Base-by-base conservation (phyloP, 1,140 invertebrate species). In the Platyscapa corneri region DNA sequence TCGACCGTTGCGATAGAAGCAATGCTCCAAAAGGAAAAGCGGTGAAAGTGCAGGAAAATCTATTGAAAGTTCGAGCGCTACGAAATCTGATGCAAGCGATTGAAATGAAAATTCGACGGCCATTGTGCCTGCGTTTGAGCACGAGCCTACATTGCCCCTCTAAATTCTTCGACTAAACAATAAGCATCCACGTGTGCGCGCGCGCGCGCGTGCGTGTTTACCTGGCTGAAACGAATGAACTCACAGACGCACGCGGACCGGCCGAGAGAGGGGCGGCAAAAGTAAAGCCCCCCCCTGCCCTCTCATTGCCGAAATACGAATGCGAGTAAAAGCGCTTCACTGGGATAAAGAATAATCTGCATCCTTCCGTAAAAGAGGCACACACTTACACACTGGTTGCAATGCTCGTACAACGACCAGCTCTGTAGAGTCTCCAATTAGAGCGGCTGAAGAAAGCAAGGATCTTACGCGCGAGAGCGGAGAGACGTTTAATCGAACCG, bases 61-160 rank as follows among this genome's bases (percentile, higher is more conserved):
- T 39, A 56, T 53, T 34, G 67, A 56, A 46, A 49, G 2, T 5
- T 30, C n/a, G 23, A 32, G 42, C 7, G 18, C 49, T 60, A 14
- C 39, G 30, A n/a, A 46, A 49, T 81, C 79, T 49, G 79, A 81
- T 39, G 64, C 65, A 81, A 81, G n/a, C 14, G 16, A 1, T 18
- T 65, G 16, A 42, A 42, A 79, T 34, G 56, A 34, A 32, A 60
- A 53, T 84, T 77, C 60, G 72, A 18, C 42, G 20, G 67, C 42
- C 42, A 78, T 84, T 84, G 82, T 78, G 27, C 60, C 39, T 77
- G 23, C 49, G 56, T 83, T 37, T n/a, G n/a, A n/a, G n/a, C n/a
- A n/a, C n/a, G n/a, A n/a, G n/a, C n/a, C n/a, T n/a, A n/a, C n/a
- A 42, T 20, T 30, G 30, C 46, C n/a, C 53, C 23, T 30, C 67